A percentile compares a stretch with the other conserved stretches of the same genome.
Evolutionary conservation across 2,888 invertebrate species (phyloP).

Genomic region (Lithophane leautieri): DNA sequence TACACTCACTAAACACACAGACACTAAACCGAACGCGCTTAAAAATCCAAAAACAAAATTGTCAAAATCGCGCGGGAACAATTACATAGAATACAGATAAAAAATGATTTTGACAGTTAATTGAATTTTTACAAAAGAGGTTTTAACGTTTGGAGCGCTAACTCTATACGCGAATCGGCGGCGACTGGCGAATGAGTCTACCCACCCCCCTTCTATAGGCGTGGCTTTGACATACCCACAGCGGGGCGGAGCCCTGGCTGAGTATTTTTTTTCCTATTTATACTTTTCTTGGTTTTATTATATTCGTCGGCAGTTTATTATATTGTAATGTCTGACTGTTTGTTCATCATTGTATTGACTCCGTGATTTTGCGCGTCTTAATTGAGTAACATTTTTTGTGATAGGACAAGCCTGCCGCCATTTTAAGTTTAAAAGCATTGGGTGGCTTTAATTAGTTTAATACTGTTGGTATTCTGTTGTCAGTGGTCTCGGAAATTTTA

Average conservation of each 20-base stretch:
- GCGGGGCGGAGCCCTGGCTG: conserved; percentile 75
- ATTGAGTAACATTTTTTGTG: conserved; percentile 73
- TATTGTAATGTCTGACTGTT: conserved; percentile 86
- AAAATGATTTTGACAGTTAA: conserved; percentile 63
- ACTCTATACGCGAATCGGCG: conserved; percentile 82
- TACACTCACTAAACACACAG: conserved; percentile 63
- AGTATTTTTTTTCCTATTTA: conserved; percentile 78
- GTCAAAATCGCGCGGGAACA: conserved; percentile 64
- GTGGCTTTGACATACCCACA: conserved; percentile 74
- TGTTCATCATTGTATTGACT: conserved; percentile 78
- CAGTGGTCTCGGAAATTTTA: conserved; percentile 44
- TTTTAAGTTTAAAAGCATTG: conserved; percentile 58
- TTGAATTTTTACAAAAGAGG: conserved; percentile 66
- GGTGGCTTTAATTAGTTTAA: conserved; percentile 60
- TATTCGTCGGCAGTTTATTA: conserved; percentile 83
- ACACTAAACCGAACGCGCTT: conserved; percentile 61
- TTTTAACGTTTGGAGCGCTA: conserved; percentile 72
- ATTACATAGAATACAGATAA: conserved; percentile 43
- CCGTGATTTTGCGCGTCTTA: conserved; percentile 77
- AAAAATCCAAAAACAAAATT: conserved; percentile 43
- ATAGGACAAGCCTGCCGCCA: conserved; percentile 62
- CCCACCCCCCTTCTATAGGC: conserved; percentile 78
- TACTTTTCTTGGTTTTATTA: conserved; percentile 79
- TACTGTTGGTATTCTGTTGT: conserved; percentile 43
- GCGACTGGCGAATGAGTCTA: conserved; percentile 83